These are phyloP conservation scores for Gracilinanus agilis DNA, from an alignment of 2,113 vertebrate species.

Conservation along the genomic window DNA sequence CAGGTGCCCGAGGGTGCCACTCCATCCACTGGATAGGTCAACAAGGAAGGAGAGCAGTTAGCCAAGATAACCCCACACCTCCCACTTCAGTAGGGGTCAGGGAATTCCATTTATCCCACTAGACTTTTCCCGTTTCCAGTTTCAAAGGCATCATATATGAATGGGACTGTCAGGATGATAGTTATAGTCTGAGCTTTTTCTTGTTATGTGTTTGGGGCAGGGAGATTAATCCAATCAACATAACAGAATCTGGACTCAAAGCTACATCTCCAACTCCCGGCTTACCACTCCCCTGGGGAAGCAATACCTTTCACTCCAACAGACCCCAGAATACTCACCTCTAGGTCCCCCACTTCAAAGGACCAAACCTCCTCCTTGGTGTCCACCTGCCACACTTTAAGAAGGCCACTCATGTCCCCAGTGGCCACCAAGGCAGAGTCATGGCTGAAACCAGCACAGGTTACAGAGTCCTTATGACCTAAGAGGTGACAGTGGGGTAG, in stretches of 20 bases:
- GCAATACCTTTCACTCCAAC: background rate
- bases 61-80: background rate
- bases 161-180: background rate
- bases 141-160: background rate
- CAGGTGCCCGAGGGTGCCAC: slow-evolving; percentile 95
- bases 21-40: slow-evolving; percentile 92
- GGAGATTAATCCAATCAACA: background rate
- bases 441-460: slow-evolving; percentile 92
- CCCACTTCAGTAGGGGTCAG: background rate
- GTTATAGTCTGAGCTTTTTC: background rate
- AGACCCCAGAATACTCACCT: slow-evolving; percentile 84
- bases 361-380: slow-evolving; percentile 94
- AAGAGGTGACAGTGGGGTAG: background rate
- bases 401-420: slow-evolving; percentile 96
- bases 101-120: background rate
- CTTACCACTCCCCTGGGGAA: background rate
- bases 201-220: background rate
- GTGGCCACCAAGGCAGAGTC: slow-evolving; percentile 94
- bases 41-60: background rate
- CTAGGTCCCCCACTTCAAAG: slow-evolving; percentile 96
- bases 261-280: background rate
- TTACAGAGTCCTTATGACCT: slow-evolving; percentile 99
- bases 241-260: background rate
- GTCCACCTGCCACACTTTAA: slow-evolving; percentile 97
- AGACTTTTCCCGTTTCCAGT: background rate